These are phyloP conservation scores for Orussus abietinus DNA, from an alignment of 1,140 invertebrate species.

Conservation along the genomic window DNA sequence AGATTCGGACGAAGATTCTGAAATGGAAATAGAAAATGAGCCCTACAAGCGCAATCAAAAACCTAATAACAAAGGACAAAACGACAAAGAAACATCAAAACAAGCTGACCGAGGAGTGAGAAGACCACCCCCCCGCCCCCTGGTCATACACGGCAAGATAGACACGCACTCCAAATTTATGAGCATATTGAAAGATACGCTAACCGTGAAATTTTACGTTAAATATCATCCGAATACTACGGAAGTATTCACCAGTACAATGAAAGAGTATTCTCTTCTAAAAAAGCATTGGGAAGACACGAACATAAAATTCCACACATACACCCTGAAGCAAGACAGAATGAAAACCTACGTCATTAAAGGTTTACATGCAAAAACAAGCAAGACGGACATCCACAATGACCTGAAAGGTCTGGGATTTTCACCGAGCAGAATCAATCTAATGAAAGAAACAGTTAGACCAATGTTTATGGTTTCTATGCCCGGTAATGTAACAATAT, in stretches of 20 bases:
- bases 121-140: conserved; percentile 15
- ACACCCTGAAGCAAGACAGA: conserved; percentile 14
- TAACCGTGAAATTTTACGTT: conserved; percentile 16
- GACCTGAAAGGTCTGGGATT: conserved; percentile 12
- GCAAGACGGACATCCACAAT: background rate
- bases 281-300: background rate
- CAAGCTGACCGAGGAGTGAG: no score
- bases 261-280: conserved; percentile 7
- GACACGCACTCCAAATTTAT: conserved; percentile 9
- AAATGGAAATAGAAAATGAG: no score
- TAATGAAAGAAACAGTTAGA: conserved; percentile 16
- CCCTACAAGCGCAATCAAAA: no score
- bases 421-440: background rate
- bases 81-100: no score
- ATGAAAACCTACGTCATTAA: conserved; percentile 16
- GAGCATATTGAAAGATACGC: conserved; percentile 6
- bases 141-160: conserved; percentile 17
- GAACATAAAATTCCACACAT: conserved; percentile 19
- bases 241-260: conserved; percentile 11
- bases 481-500: background rate
- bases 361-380: conserved; percentile 7
- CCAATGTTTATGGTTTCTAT: conserved; percentile 18
- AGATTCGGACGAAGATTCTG: no score
- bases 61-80: no score
- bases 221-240: conserved; percentile 13